Percentiles rank a stretch among this genome's conserved stretches.
Conservation (phyloP, 2,797 vertebrate species). For the Coccyzus lansbergi region DNA sequence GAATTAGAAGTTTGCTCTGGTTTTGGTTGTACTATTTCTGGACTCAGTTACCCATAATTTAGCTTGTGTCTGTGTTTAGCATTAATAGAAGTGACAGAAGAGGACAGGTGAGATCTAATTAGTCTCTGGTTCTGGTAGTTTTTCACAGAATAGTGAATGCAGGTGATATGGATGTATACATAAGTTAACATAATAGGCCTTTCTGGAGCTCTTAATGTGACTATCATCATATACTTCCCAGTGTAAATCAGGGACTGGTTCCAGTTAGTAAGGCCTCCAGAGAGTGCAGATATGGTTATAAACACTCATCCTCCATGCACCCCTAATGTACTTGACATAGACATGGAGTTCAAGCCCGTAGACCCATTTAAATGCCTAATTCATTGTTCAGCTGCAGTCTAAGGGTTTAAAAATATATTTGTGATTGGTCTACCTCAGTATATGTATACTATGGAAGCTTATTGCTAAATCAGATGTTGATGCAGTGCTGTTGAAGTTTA, state of each 20-base stretch:
- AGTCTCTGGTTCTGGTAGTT: not conserved
- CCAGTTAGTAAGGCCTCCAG: not conserved
- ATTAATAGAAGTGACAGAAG: not conserved
- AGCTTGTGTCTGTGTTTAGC: not conserved
- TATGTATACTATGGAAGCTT: constrained; percentile 41
- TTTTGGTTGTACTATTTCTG: not conserved
- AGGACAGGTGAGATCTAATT: not conserved
- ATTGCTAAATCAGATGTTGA: not conserved
- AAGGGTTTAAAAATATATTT: constrained; percentile 37
- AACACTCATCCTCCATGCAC: not conserved
- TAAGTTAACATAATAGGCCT: not conserved
- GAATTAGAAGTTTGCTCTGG: not conserved
- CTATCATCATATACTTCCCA: not conserved
- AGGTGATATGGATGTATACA: not conserved
- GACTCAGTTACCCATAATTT: not conserved
- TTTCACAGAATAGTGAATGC: not conserved
- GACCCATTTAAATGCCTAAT: constrained; percentile 15
- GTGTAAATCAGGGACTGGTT: not conserved
- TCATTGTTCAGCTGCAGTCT: constrained; percentile 11
- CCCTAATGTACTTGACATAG: not conserved
- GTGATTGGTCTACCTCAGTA: constrained; percentile 75
- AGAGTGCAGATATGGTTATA: not conserved
- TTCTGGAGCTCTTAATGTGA: not conserved
- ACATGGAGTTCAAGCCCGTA: constrained; percentile 5
- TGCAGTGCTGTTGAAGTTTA: not conserved